Base-by-base conservation (phyloP, 2,113 vertebrate genomes). In the Nibea coibor region DNA sequence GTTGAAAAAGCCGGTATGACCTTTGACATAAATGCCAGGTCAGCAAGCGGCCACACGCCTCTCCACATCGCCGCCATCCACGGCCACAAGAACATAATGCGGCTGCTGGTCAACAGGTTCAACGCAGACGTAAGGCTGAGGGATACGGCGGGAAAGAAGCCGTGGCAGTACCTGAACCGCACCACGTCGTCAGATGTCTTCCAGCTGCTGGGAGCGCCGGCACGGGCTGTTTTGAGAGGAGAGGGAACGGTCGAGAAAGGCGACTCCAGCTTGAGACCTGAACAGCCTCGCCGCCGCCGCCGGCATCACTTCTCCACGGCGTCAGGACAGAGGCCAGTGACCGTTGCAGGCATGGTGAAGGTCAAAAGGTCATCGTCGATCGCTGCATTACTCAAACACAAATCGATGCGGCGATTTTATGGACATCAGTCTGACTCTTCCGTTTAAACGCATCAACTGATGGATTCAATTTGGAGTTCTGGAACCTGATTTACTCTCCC, bases 21-120 rank as follows among this genome's bases (percentile, higher is more conserved):
- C 6, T 94, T 98, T 4, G 94, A 98, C 1, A 79, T 96, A 1
- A 93, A 99, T 0, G 93, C 92, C 48, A 94, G 89, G 83, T 96
- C 96, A 0, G 91, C 93, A 3, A 95, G 96, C 0, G 97, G 97
- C 11, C 97, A 99, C 88, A 99, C 98, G 0, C 96, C 98, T 0
- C 91, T 99, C 57, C 98, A 99, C 88, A 81, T 99, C 7, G 97
- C 97, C 0, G 96, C 96, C 88, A 97, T 99, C 8, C 97, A 99
- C 0, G 93, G 95, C 16, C 94, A 97, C 90, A 95, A 95, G 82
- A 93, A 91, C 6, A 90, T 97, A 26, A 95, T 98, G 14, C 95
- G 94, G 28, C 47, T 98, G 81, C 95, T 99, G 59, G 97, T 99
- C 43, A 93, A 93, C 78, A 97, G 96, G 80, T 92, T 96, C 75